Percentiles rank a stretch among this genome's conserved stretches.
Evolutionary conservation across 2,797 vertebrate genomes (phyloP).

Genomic region (Acridotheres tristis): DNA sequence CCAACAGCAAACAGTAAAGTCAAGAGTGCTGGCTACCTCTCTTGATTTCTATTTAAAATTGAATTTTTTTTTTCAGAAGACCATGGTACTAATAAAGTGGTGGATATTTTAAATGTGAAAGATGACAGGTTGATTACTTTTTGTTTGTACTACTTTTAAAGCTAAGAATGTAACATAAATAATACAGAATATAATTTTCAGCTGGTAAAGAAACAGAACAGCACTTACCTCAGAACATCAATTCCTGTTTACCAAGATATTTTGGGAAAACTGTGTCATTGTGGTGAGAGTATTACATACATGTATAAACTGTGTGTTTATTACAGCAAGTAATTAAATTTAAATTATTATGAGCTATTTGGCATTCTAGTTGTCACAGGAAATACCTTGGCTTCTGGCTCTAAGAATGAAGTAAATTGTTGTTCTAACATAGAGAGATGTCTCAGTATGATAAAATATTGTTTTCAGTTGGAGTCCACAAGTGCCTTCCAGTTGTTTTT

Average conservation of each 20-base stretch:
- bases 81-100: background rate
- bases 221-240: background rate
- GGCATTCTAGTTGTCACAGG: background rate
- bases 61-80: background rate
- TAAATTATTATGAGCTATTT: background rate
- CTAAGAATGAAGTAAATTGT: background rate
- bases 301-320: background rate
- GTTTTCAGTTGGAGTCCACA: background rate
- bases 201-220: background rate
- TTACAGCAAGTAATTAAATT: background rate
- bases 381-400: background rate
- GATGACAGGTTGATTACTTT: background rate
- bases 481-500: background rate
- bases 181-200: background rate
- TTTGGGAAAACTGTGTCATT: background rate
- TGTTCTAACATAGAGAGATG: background rate
- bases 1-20: background rate
- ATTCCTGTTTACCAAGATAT: background rate
- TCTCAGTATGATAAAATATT: background rate
- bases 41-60: background rate
- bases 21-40: background rate
- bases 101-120: conserved; percentile 3
- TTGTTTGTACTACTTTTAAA: background rate
- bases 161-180: background rate
- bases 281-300: background rate